A percentile compares a stretch with the other conserved stretches of the same genome.
These are phyloP conservation scores for Gonatopus flavifemur DNA, from an alignment of 1,140 invertebrate species.

Conservation along the genomic window DNA sequence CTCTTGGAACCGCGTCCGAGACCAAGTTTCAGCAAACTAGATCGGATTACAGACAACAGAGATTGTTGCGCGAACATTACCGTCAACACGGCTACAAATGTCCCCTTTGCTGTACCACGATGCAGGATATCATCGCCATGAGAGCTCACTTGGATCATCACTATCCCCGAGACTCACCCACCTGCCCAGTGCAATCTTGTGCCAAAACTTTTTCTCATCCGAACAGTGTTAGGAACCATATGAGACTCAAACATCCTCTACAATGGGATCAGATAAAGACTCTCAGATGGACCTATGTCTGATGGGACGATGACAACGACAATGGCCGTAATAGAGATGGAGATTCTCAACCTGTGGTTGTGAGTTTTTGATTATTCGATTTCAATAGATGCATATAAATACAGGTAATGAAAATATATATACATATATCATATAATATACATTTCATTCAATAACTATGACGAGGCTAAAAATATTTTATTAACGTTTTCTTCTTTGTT, in stretches of 20 bases:
- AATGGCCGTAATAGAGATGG: too few relatives aligned
- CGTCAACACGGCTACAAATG: conserved; percentile 58
- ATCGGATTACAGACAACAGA: conserved; percentile 45
- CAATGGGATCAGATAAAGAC: conserved; percentile 82
- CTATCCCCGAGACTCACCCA: conserved; percentile 78
- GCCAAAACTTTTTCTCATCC: conserved; percentile 75
- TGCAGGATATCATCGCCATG: conserved; percentile 66
- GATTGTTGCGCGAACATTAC: conserved; percentile 43
- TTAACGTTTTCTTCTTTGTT: too few relatives aligned
- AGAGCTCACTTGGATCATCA: conserved; percentile 76
- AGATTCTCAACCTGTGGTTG: too few relatives aligned
- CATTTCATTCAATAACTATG: too few relatives aligned
- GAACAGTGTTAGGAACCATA: conserved; percentile 81
- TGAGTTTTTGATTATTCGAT: too few relatives aligned
- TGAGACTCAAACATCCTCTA: conserved; percentile 76
- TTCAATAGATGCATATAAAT: too few relatives aligned
- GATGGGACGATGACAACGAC: too few relatives aligned
- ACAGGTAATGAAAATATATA: too few relatives aligned
- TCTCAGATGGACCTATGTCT: conserved; percentile 70
- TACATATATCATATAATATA: too few relatives aligned
- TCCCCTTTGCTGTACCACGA: conserved; percentile 69
- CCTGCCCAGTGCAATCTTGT: conserved; percentile 74
- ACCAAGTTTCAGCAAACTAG: conserved; percentile 38
- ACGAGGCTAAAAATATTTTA: too few relatives aligned
- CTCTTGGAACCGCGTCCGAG: conserved; percentile 10